These are phyloP conservation scores for Erebia aethiops DNA, from an alignment of 2,888 invertebrate genomes.

Conservation along the genomic window DNA sequence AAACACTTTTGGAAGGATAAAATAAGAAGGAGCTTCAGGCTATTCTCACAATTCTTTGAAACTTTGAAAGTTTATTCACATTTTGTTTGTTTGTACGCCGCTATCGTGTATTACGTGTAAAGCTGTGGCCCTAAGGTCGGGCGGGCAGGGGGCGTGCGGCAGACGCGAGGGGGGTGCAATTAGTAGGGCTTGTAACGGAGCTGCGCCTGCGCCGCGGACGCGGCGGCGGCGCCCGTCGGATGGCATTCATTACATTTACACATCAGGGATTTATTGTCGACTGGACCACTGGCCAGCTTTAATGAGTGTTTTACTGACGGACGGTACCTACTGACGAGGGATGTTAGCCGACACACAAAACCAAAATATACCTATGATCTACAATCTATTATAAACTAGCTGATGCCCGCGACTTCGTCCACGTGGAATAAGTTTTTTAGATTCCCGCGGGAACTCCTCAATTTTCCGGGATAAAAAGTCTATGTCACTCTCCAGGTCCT, in stretches of 20 bases:
- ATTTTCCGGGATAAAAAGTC: no score
- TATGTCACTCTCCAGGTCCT: no score
- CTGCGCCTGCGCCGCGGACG: constrained; percentile 16
- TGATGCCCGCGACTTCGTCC: no score
- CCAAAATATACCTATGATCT: neutral
- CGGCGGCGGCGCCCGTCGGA: neutral
- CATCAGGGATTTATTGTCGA: constrained; percentile 14
- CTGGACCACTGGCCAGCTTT: constrained; percentile 9
- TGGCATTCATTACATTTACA: constrained; percentile 27
- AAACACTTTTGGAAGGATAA: no score
- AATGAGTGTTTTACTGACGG: constrained; percentile 1
- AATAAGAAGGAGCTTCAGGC: no score
- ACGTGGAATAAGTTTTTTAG: no score
- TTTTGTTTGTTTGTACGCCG: neutral
- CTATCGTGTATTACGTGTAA: neutral
- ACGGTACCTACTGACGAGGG: neutral
- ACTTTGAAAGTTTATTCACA: neutral
- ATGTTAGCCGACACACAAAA: neutral
- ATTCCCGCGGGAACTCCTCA: no score
- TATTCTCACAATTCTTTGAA: no score
- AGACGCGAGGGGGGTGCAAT: constrained; percentile 43
- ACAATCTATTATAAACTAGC: no score
- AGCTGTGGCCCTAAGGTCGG: neutral
- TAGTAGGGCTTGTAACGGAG: constrained; percentile 43
- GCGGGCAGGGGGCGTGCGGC: constrained; percentile 11